phyloP scores from a whole-genome alignment of 2,888 invertebrate species.

The Operophtera brumata region DNA sequence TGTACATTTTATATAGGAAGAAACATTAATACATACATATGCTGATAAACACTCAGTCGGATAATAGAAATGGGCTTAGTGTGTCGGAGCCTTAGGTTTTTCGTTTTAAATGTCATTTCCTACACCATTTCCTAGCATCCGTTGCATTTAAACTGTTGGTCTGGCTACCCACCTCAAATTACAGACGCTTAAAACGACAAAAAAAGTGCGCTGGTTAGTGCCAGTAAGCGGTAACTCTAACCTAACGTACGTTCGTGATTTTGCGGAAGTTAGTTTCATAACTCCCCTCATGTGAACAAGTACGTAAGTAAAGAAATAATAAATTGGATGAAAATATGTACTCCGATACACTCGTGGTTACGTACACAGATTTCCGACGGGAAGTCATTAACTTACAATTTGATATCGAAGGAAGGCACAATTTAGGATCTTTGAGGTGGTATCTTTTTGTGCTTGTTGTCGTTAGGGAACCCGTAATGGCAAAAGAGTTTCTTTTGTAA shows the following conservation, averaged over 20 bases:
- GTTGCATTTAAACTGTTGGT: no score
- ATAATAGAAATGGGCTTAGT: no score
- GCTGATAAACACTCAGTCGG: no score
- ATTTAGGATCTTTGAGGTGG: slow-evolving; percentile 15
- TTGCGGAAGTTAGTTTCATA: slow-evolving; percentile 34
- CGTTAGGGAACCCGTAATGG: not conserved
- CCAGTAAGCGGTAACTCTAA: not conserved
- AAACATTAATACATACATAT: no score
- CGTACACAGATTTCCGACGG: slow-evolving; percentile 33
- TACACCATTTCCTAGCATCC: no score
- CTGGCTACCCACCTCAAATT: no score
- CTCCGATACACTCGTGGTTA: slow-evolving; percentile 18
- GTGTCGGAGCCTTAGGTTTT: no score
- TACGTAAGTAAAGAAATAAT: slow-evolving; percentile 30
- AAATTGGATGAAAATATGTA: slow-evolving; percentile 36
- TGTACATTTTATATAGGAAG: no score
- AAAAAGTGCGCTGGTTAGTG: no score
- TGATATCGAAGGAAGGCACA: slow-evolving; percentile 34
- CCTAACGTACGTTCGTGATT: slow-evolving; percentile 30
- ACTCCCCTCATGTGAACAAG: slow-evolving; percentile 32
- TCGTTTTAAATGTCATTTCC: no score
- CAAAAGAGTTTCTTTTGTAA: no score
- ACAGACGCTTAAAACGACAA: no score
- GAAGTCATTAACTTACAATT: slow-evolving; percentile 47
- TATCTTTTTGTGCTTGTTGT: slow-evolving; percentile 11